These are phyloP conservation scores for Magallana nippona DNA, from an alignment of 2,888 invertebrate species.

Conservation along the genomic window DNA sequence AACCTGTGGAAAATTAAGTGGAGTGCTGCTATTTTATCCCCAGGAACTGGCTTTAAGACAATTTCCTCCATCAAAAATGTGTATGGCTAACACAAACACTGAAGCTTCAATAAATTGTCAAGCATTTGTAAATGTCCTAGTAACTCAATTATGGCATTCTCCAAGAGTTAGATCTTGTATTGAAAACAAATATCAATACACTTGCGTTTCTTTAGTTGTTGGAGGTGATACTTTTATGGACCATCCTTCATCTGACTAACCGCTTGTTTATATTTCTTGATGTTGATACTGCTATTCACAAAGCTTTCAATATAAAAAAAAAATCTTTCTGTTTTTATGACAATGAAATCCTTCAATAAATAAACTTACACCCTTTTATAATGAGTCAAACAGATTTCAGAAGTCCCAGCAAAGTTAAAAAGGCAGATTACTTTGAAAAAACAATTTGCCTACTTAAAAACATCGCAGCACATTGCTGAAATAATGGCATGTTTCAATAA, in stretches of 20 bases:
- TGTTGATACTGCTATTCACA: neutral
- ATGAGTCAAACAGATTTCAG: neutral
- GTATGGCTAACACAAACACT: conserved; percentile 2
- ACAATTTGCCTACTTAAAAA: conserved; percentile 15
- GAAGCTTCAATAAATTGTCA: conserved; percentile 30
- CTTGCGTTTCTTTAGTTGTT: neutral
- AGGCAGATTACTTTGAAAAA: neutral
- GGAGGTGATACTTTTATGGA: neutral
- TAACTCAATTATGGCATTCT: conserved; percentile 27
- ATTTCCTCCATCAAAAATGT: conserved; percentile 12
- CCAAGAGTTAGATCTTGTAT: neutral
- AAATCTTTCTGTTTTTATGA: neutral
- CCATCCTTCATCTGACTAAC: conserved; percentile 8
- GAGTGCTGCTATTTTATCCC: neutral
- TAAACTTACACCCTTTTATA: neutral
- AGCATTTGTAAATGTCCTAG: conserved; percentile 21
- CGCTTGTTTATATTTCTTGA: neutral
- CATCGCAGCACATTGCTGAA: conserved; percentile 4
- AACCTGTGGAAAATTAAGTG: conserved; percentile 6
- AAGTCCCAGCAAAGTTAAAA: neutral
- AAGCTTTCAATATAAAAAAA: neutral
- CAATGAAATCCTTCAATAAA: neutral
- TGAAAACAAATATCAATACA: conserved; percentile 23
- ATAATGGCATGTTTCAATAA: conserved; percentile 23
- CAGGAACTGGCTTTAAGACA: neutral